phyloP scores from a whole-genome alignment of 2,797 vertebrate species.

The Diglossa cyanea region DNA sequence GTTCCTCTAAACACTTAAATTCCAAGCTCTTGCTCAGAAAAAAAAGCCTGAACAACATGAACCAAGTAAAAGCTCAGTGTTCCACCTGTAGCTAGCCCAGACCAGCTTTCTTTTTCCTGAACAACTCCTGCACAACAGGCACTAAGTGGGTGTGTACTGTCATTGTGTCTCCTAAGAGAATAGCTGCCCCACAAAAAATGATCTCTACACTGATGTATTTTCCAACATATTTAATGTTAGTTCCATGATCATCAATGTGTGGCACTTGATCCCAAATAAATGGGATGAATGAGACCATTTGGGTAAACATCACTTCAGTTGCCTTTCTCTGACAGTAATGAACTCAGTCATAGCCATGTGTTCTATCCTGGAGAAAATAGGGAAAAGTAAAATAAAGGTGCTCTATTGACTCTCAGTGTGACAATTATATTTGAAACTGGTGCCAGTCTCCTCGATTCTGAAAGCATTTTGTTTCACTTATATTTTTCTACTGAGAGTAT shows the following conservation, averaged over 20 bases:
- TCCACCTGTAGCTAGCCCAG: not conserved
- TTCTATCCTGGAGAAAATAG: not conserved
- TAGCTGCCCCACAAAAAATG: not conserved
- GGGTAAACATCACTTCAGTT: not conserved
- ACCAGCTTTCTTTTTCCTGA: not conserved
- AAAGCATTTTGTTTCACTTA: not conserved
- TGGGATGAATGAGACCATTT: fast-evolving
- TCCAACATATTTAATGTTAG: not conserved
- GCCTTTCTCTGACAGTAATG: not conserved
- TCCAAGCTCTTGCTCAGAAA: not conserved
- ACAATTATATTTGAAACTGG: not conserved
- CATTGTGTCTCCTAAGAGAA: not conserved
- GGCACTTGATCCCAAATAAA: not conserved
- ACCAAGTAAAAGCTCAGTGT: not conserved
- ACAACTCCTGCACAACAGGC: not conserved
- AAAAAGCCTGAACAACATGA: not conserved
- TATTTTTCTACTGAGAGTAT: not conserved
- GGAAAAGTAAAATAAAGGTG: not conserved
- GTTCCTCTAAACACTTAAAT: not conserved
- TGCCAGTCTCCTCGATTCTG: not conserved
- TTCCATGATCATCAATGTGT: not conserved
- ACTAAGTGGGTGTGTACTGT: not conserved
- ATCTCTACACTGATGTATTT: not conserved
- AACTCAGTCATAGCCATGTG: not conserved
- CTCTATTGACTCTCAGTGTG: not conserved